Evolutionary conservation across 1,140 invertebrate species (phyloP), one percentile per base, ranked within the genome.

Genomic region (Pseudomyrmex pallidus): DNA sequence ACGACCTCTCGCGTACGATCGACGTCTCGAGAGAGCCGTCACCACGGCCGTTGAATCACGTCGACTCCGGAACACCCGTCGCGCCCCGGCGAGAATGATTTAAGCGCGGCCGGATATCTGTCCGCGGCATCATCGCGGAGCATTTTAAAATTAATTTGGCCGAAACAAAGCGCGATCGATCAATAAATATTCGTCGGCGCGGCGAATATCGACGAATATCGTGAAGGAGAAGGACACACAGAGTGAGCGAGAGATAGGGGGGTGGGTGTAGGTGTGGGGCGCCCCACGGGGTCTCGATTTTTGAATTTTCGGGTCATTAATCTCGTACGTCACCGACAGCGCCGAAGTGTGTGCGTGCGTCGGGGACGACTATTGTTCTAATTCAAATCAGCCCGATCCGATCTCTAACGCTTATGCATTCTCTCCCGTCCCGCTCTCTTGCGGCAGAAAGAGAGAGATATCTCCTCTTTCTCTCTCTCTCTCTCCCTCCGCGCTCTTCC

Each of bases 251-350:
- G 22, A 72, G 52, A 52, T n/a, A 63, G 20, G n/a, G 64, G 70
- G 74, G 20, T 57, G 70, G 74, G 20, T 57, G 57, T 82, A 87
- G 89, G 90, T 90, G 90, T 91, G 89, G 87, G 84, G 86, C 85
- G 74, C 86, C 86, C 87, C 87, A 88, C 85, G 84, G 90, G 77
- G 90, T 88, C 78, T 91, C 87, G 87, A 91, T 91, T 91, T 91
- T 91, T 91, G 90, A 91, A 89, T 91, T 91, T 90, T 90, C 89
- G 87, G 61, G 84, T 90, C 91, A 91, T 91, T 91, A 91, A 91
- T 91, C 91, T 91, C 89, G 59, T 62, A 90, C 87, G 89, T 88
- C 89, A 90, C 86, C 83, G 88, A 90, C 87, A 83, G 73, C 86
- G 50, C 63, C 64, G 48, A 72, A 72, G 70, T 83, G 82, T 82